phyloP scores from a whole-genome alignment of 2,113 vertebrate species.

The Gobius niger region DNA sequence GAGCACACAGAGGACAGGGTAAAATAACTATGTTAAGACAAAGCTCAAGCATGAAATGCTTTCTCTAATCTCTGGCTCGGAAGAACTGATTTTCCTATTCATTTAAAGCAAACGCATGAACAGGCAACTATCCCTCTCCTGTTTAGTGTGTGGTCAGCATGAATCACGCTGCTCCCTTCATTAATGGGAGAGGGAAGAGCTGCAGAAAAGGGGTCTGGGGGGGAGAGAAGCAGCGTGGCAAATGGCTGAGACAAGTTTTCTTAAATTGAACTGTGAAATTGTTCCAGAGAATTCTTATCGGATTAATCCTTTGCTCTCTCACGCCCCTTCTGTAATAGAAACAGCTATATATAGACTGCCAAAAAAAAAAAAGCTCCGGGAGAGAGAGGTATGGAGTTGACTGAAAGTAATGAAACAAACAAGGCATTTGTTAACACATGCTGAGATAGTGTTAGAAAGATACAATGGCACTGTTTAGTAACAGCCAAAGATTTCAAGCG shows the following conservation, averaged over 20 bases:
- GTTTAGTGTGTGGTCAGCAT: constrained; percentile 37
- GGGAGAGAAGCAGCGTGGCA: constrained; percentile 33
- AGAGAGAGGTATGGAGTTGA: constrained; percentile 47
- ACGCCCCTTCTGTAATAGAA: constrained; percentile 54
- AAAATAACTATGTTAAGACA: constrained; percentile 28
- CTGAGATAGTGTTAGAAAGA: constrained; percentile 44
- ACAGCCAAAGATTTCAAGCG: constrained; percentile 19
- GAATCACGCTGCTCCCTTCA: constrained; percentile 55
- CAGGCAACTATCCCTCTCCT: constrained; percentile 21
- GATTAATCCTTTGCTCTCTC: constrained; percentile 59
- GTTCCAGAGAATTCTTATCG: constrained; percentile 62
- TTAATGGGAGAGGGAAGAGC: constrained; percentile 39
- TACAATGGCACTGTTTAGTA: constrained; percentile 37
- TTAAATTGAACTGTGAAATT: constrained; percentile 70
- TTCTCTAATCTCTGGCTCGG: constrained; percentile 37
- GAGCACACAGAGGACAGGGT: constrained; percentile 4
- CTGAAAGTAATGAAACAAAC: constrained; percentile 48
- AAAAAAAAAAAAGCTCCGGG: constrained; percentile 25
- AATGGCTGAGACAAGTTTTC: constrained; percentile 56
- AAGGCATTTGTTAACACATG: constrained; percentile 37
- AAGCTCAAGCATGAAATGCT: constrained; percentile 26
- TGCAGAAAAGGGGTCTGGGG: constrained; percentile 14
- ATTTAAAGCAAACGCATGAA: constrained; percentile 25
- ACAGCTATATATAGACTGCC: constrained; percentile 61
- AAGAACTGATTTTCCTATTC: constrained; percentile 25